A percentile compares a stretch with the other conserved stretches of the same genome.
Conservation (phyloP, 2,113 vertebrate species). For the Casuarius casuarius region DNA sequence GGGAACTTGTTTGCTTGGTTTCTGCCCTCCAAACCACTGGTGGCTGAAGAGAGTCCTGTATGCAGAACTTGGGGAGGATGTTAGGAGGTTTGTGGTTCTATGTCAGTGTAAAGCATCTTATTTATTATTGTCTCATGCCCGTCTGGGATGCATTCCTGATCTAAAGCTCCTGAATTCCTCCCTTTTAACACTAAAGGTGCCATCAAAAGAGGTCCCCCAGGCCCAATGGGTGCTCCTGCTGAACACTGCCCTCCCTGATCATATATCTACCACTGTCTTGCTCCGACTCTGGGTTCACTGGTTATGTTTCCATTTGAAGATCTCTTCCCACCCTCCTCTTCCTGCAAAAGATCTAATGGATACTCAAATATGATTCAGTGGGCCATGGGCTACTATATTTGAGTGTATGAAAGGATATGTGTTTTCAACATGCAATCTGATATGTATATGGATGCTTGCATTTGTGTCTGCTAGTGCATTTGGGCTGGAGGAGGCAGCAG, state of each 20-base stretch:
- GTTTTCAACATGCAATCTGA: constrained; percentile 8
- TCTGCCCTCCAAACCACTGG: background rate
- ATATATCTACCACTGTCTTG: background rate
- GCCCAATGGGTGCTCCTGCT: constrained; percentile 1
- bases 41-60: background rate
- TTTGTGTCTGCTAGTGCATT: background rate
- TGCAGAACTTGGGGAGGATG: background rate
- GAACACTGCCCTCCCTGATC: background rate
- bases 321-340: constrained; percentile 4
- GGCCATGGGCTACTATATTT: background rate
- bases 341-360: background rate
- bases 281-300: background rate
- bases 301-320: background rate
- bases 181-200: constrained; percentile 1
- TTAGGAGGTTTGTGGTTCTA: constrained; percentile 45
- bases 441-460: background rate
- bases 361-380: background rate
- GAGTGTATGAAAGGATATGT: background rate
- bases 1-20: constrained; percentile 22
- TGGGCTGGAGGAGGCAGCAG: constrained; percentile 27
- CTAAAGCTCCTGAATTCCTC: constrained; percentile 23
- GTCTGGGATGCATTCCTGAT: constrained; percentile 8
- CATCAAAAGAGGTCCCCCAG: constrained; percentile 40
- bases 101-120: constrained; percentile 19
- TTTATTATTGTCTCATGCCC: constrained; percentile 37